Conservation (phyloP, 2,113 vertebrate species). For the Rostratula benghalensis region DNA sequence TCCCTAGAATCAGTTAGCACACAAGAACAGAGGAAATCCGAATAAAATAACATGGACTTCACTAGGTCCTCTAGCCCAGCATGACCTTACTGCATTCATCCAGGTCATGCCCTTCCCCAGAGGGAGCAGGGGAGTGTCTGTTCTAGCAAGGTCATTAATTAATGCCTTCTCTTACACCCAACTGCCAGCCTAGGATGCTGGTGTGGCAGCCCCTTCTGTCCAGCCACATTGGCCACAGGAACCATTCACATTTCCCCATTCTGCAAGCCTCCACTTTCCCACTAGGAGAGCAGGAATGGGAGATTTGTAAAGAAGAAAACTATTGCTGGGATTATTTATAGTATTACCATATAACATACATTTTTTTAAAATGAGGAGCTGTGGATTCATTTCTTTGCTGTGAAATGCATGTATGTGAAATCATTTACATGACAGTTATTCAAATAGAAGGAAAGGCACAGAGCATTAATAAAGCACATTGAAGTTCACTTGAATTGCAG, state of each 20-base stretch:
- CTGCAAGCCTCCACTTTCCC: background rate
- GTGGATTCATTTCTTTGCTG: background rate
- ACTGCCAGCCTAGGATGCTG: background rate
- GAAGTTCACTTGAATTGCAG: background rate
- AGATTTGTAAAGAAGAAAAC: background rate
- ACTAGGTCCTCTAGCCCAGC: background rate
- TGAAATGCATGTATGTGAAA: background rate
- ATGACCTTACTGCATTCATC: background rate
- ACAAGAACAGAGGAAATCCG: background rate
- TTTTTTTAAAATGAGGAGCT: background rate
- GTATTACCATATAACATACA: accelerated
- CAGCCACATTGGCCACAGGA: background rate
- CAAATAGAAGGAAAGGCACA: background rate
- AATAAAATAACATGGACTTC: background rate
- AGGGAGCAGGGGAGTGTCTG: background rate
- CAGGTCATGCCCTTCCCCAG: background rate
- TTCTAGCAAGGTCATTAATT: background rate
- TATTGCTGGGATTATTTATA: background rate
- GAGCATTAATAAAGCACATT: background rate
- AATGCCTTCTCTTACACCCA: background rate
- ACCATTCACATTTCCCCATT: background rate
- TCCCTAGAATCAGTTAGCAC: background rate
- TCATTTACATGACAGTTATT: background rate
- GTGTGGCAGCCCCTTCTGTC: background rate
- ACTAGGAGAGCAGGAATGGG: background rate